phyloP scores from a whole-genome alignment of 23 tunicate species.

The Botrylloides violaceus region DNA sequence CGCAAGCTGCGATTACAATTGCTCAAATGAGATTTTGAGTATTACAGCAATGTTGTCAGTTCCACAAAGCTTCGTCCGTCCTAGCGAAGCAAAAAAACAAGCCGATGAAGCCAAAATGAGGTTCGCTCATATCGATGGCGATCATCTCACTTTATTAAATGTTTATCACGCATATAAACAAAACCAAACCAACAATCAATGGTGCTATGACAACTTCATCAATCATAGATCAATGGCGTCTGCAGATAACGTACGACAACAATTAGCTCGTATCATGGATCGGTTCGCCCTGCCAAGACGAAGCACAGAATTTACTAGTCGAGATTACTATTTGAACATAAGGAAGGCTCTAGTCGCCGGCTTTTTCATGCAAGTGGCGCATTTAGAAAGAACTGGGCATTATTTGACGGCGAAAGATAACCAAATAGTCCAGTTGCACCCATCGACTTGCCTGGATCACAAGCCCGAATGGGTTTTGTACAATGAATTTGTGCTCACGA shows the following conservation, averaged over 20 bases:
- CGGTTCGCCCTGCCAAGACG: conserved; percentile 86
- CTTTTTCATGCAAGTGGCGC: conserved; percentile 98
- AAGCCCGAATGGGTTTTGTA: conserved; percentile 99
- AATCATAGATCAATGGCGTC: conserved; percentile 93
- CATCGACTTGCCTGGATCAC: conserved; percentile 97
- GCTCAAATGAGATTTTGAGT: conserved; percentile 96
- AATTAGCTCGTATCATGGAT: conserved; percentile 96
- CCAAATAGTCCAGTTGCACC: conserved; percentile 96
- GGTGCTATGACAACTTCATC: conserved; percentile 97
- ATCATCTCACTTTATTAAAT: conserved; percentile 91
- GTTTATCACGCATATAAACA: conserved; percentile 98
- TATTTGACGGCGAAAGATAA: conserved; percentile 95
- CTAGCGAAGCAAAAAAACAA: conserved; percentile 85
- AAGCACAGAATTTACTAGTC: conserved; percentile 86
- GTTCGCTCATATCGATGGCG: conserved; percentile 99
- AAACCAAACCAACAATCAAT: conserved; percentile 54
- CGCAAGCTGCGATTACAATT: conserved; percentile 96
- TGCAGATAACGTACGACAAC: conserved; percentile 95
- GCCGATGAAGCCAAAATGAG: conserved; percentile 97
- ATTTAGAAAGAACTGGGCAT: conserved; percentile 91
- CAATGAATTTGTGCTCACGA: conserved; percentile 92
- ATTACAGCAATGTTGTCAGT: conserved; percentile 94
- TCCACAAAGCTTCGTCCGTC: conserved; percentile 97
- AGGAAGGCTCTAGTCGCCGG: conserved; percentile 93
- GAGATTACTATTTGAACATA: conserved; percentile 88